These are phyloP conservation scores for Leistus spinibarbis DNA, from an alignment of 2,888 invertebrate species.

Conservation along the genomic window DNA sequence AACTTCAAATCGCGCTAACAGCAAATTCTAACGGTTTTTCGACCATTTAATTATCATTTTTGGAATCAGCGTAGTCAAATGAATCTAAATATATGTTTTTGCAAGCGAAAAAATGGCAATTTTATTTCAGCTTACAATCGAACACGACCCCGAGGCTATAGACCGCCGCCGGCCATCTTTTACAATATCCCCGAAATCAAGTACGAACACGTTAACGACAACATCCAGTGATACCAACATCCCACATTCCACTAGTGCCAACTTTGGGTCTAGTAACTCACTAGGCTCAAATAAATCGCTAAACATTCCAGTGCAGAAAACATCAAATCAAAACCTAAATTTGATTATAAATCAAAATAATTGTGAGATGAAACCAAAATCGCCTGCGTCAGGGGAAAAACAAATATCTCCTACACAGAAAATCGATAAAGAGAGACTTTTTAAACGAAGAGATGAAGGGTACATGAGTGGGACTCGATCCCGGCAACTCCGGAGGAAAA, in stretches of 20 bases:
- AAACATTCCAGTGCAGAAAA: constrained; percentile 44
- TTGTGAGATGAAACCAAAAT: constrained; percentile 39
- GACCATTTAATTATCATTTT: no score
- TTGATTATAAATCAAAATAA: constrained; percentile 39
- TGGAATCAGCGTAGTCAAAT: no score
- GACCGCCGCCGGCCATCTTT: constrained; percentile 58
- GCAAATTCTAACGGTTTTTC: no score
- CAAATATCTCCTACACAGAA: constrained; percentile 51
- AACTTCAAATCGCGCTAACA: no score
- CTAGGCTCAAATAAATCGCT: constrained; percentile 46
- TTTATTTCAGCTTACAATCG: constrained; percentile 75
- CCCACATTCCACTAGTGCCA: constrained; percentile 42
- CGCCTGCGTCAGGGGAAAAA: constrained; percentile 42
- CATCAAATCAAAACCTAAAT: constrained; percentile 40
- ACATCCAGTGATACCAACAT: constrained; percentile 57
- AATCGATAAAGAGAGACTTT: constrained; percentile 59
- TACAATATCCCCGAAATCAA: constrained; percentile 41
- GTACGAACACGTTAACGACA: constrained; percentile 54
- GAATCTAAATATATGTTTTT: neutral
- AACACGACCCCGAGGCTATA: constrained; percentile 83
- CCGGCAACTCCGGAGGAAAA: constrained; percentile 64
- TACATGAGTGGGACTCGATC: constrained; percentile 68
- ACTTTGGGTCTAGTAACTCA: constrained; percentile 26
- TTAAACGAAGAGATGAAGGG: constrained; percentile 65
- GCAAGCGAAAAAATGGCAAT: no score